Percentiles rank a stretch among this genome's conserved stretches.
phyloP scores from a whole-genome alignment of 2,113 vertebrate species.

The Psilopsiagon aurifrons region DNA sequence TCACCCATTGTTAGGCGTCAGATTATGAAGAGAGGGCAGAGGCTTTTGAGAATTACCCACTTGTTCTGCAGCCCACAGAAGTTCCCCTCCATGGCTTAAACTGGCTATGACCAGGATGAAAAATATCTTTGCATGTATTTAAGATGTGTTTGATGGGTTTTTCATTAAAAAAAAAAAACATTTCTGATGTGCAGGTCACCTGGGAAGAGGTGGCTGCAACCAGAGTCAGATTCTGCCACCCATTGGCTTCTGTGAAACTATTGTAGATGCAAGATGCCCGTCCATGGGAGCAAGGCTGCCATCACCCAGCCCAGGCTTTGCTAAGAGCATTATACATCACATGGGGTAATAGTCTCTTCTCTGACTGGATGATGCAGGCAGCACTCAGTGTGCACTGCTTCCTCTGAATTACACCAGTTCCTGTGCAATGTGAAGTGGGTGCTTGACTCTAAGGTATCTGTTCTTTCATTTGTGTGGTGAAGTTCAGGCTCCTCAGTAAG shows the following conservation, averaged over 20 bases:
- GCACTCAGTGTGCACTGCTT: rapidly evolving
- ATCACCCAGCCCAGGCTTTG: neutral
- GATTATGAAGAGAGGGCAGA: neutral
- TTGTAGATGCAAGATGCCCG: neutral
- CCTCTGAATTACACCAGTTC: neutral
- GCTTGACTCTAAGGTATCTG: neutral
- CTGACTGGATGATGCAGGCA: neutral
- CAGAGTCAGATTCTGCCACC: neutral
- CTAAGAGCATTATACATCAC: rapidly evolving
- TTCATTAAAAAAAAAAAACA: neutral
- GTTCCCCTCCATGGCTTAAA: neutral
- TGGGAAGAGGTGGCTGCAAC: neutral
- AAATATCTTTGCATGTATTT: neutral
- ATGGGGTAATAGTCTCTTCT: too few relatives aligned
- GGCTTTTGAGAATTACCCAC: neutral
- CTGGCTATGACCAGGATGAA: neutral
- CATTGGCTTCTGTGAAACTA: neutral
- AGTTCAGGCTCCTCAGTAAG: neutral
- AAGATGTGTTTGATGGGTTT: neutral
- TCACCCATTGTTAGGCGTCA: neutral
- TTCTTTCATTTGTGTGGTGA: neutral
- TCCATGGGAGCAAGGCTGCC: neutral
- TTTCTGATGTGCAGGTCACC: neutral
- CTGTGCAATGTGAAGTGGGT: rapidly evolving
- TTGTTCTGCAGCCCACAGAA: neutral